These are phyloP conservation scores for Mercenaria mercenaria DNA, from an alignment of 1,140 invertebrate species.

Conservation along the genomic window DNA sequence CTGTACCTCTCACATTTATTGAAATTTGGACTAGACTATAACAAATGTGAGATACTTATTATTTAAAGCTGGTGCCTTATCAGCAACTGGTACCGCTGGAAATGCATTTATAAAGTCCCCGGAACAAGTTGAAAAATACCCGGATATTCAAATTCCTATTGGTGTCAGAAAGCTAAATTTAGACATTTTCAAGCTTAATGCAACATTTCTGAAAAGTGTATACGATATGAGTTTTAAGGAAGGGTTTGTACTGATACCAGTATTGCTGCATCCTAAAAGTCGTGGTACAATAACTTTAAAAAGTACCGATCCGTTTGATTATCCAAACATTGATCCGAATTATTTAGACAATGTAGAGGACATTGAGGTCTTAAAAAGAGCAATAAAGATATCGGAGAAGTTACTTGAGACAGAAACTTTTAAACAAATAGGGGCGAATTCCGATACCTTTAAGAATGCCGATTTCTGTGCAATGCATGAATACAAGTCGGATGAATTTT, in stretches of 20 bases:
- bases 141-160: slow-evolving; percentile 8
- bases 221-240: slow-evolving; percentile 18
- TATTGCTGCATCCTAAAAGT: too few relatives aligned
- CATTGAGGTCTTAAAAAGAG: too few relatives aligned
- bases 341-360: slow-evolving; percentile 64
- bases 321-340: too few relatives aligned
- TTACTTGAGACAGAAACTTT: slow-evolving; percentile 61
- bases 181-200: background rate
- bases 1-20: too few relatives aligned
- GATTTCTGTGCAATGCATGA: too few relatives aligned
- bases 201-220: background rate
- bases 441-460: slow-evolving; percentile 37
- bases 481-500: too few relatives aligned
- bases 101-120: slow-evolving; percentile 23
- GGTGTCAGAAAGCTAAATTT: background rate
- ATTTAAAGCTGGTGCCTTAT: slow-evolving; percentile 68
- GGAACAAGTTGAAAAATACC: background rate
- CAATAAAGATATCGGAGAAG: slow-evolving; percentile 57
- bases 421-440: slow-evolving; percentile 58
- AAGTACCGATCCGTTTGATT: slow-evolving; percentile 41
- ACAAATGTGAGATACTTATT: slow-evolving; percentile 68
- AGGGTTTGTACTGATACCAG: slow-evolving; percentile 45
- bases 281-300: slow-evolving; percentile 42
- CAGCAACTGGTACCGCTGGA: background rate
- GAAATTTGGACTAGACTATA: slow-evolving; percentile 39